phyloP scores from a whole-genome alignment of 1,140 invertebrate genomes.

The Bombus difficillimus region DNA sequence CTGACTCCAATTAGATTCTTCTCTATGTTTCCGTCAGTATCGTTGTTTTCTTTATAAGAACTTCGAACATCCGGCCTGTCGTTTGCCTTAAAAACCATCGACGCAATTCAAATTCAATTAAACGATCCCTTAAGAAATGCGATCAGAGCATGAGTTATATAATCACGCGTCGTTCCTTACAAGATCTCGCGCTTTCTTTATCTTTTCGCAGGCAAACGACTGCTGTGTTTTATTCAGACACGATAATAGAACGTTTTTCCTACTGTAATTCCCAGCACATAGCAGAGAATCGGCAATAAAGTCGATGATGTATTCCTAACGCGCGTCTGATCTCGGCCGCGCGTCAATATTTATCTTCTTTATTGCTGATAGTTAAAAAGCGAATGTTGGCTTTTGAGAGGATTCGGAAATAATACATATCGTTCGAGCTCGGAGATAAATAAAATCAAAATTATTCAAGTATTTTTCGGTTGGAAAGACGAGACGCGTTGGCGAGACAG shows the following conservation, averaged over 20 bases:
- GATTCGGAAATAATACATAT: not conserved
- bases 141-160: not conserved
- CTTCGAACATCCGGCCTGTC: too few relatives aligned
- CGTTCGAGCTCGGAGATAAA: not conserved
- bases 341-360: slow-evolving; percentile 51
- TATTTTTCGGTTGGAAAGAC: not conserved
- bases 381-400: slow-evolving; percentile 8
- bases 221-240: not conserved
- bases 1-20: not conserved
- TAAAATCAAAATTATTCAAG: not conserved
- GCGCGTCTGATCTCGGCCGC: slow-evolving; percentile 27
- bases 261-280: not conserved
- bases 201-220: not conserved
- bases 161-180: not conserved
- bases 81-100: not conserved
- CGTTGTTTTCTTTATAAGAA: not conserved
- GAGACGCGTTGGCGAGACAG: not conserved
- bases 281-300: slow-evolving; percentile 1
- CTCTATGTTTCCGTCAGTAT: not conserved
- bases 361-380: slow-evolving; percentile 18
- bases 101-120: not conserved
- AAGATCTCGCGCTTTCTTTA: too few relatives aligned
- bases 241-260: not conserved
- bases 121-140: not conserved
- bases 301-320: slow-evolving; percentile 32